Evolutionary conservation across 2,113 vertebrate genomes (phyloP).

Genomic region (Gracilinanus agilis): DNA sequence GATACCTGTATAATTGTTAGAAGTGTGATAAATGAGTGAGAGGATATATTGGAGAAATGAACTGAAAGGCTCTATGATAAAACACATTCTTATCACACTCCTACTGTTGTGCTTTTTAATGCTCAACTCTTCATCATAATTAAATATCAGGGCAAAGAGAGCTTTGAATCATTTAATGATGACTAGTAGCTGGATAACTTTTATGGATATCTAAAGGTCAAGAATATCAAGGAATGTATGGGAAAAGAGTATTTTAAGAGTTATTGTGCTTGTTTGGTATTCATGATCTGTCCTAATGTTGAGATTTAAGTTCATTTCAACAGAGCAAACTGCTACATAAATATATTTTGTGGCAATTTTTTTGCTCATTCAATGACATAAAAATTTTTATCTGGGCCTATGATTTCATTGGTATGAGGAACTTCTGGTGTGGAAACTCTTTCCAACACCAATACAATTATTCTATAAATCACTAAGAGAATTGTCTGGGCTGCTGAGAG

Average conservation of each 20-base stretch:
- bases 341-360: neutral
- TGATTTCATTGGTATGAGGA: neutral
- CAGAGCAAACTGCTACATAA: neutral
- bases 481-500: neutral
- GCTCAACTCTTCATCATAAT: neutral
- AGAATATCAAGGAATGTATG: neutral
- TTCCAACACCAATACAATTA: neutral
- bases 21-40: no score
- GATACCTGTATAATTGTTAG: no score
- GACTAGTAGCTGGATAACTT: neutral
- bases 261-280: neutral
- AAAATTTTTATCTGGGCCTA: neutral
- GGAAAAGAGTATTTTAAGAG: neutral
- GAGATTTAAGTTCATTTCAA: neutral
- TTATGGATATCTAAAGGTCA: neutral
- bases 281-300: neutral
- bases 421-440: neutral
- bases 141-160: neutral
- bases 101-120: no score
- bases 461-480: neutral
- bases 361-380: neutral
- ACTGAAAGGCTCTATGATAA: no score
- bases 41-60: no score
- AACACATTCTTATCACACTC: no score
- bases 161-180: neutral